These are phyloP conservation scores for Drosophila multiciliata DNA, from an alignment of 2,888 invertebrate species.

Conservation along the genomic window DNA sequence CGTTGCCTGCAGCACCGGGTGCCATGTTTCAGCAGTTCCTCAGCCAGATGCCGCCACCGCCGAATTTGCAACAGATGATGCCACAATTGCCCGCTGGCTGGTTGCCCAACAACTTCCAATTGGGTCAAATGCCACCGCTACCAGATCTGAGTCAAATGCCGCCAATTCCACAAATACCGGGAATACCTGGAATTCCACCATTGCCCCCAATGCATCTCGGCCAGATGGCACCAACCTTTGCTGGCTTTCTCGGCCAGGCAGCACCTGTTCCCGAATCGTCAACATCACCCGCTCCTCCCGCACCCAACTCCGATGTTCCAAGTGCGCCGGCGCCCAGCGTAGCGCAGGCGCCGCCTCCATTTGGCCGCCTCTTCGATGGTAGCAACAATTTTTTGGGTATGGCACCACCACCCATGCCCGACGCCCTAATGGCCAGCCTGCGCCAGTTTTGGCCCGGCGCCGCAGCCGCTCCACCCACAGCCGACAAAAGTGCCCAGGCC, in stretches of 20 bases:
- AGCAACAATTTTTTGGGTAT: constrained; percentile 47
- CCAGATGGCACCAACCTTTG: constrained; percentile 24
- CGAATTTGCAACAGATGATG: constrained; percentile 31
- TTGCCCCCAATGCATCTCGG: constrained; percentile 14
- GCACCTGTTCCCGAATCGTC: constrained; percentile 1
- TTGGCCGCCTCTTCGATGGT: constrained; percentile 43
- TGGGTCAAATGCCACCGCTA: constrained; percentile 33
- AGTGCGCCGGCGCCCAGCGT: not conserved
- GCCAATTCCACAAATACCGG: constrained; percentile 1
- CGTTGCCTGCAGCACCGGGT: not conserved
- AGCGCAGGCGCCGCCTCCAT: not conserved
- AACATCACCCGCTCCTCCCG: constrained; percentile 17
- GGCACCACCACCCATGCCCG: constrained; percentile 20
- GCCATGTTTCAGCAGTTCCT: constrained; percentile 33
- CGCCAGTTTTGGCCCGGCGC: constrained; percentile 47
- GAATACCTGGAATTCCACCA: not conserved
- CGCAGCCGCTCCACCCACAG: not conserved
- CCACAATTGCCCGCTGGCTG: constrained; percentile 10
- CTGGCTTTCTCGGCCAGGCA: constrained; percentile 49
- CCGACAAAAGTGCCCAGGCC: constrained; percentile 43
- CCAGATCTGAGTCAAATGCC: constrained; percentile 36
- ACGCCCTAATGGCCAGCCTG: constrained; percentile 41
- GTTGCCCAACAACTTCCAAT: constrained; percentile 28
- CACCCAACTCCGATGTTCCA: not conserved
- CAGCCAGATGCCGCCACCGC: constrained; percentile 34